Evolutionary conservation across 1,140 invertebrate genomes (phyloP).

Genomic region (Littorina saxatilis): DNA sequence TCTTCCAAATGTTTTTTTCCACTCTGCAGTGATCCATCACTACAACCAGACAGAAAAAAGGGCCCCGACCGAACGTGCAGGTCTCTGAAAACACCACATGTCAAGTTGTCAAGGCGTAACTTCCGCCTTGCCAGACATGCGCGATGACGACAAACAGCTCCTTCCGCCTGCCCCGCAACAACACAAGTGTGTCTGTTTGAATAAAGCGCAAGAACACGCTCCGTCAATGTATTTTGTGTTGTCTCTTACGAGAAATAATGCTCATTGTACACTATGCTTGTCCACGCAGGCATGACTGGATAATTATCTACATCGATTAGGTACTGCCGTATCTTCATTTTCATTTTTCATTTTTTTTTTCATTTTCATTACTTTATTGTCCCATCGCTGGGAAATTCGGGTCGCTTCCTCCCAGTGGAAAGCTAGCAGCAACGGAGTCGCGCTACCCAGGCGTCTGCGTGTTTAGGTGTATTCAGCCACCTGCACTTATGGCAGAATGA

Average conservation of each 20-base stretch:
- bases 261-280: neutral
- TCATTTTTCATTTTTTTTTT: neutral
- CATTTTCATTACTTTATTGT: no score
- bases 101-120: conserved; percentile 18
- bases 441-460: no score
- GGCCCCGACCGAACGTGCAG: no score
- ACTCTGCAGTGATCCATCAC: no score
- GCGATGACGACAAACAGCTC: conserved; percentile 21
- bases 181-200: conserved; percentile 25
- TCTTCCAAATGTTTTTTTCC: no score
- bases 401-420: no score
- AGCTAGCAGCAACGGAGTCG: no score
- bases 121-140: conserved; percentile 20
- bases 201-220: neutral
- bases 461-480: no score
- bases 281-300: neutral
- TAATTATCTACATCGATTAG: neutral
- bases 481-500: no score
- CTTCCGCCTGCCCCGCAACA: conserved; percentile 17
- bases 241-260: neutral
- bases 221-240: conserved; percentile 8
- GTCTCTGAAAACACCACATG: conserved; percentile 13
- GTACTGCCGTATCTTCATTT: neutral
- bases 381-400: no score
- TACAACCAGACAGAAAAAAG: no score